phyloP scores from a whole-genome alignment of 1,140 invertebrate genomes.

The Conus betulinus region DNA sequence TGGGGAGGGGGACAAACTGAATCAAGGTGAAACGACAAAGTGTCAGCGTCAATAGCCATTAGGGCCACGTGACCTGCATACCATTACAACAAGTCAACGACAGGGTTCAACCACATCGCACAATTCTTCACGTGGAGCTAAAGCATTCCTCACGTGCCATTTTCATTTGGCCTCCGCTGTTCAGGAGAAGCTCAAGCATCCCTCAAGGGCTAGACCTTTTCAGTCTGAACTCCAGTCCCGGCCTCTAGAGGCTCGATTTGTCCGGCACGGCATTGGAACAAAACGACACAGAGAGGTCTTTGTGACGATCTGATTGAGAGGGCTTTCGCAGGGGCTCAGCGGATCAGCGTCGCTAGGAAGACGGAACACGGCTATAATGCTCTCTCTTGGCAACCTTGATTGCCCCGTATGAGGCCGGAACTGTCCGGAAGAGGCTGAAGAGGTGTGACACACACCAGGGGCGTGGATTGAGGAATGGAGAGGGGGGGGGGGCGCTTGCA shows the following conservation, averaged over 20 bases:
- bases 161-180: not conserved
- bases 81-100: too few species aligned
- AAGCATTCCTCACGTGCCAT: too few species aligned
- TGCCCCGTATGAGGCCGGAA: not conserved
- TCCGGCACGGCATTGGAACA: not conserved
- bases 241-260: not conserved
- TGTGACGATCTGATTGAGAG: not conserved
- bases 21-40: too few species aligned
- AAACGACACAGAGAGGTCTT: not conserved
- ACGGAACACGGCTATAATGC: not conserved
- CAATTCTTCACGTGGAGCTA: too few species aligned
- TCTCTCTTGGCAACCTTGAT: not conserved
- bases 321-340: not conserved
- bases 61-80: too few species aligned
- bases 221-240: too few species aligned
- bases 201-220: not conserved
- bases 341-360: not conserved
- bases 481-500: not conserved
- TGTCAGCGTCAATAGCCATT: too few species aligned
- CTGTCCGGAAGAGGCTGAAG: not conserved
- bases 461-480: not conserved
- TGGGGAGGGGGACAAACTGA: not conserved
- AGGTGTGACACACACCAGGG: not conserved
- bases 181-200: not conserved
- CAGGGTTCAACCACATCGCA: too few species aligned